phyloP scores from a whole-genome alignment of 2,888 invertebrate species.

The Drosophila subsilvestris region DNA sequence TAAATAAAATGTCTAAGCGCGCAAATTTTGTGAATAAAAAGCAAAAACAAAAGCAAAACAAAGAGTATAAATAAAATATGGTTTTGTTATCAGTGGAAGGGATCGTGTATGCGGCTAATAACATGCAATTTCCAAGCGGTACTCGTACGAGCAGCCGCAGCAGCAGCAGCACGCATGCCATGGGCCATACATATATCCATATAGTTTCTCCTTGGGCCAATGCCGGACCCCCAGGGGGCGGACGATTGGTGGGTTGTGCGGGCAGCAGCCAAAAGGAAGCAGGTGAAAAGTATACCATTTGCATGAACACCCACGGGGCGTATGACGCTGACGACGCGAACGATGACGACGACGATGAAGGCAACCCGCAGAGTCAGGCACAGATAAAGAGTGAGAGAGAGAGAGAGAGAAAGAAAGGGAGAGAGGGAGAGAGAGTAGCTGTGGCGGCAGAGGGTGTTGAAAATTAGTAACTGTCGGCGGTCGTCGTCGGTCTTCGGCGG shows the following conservation, averaged over 20 bases:
- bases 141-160: constrained; percentile 29
- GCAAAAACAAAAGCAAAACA: constrained; percentile 22
- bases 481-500: constrained; percentile 38
- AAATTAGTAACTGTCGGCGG: constrained; percentile 71
- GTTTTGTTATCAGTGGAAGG: constrained; percentile 73
- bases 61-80: constrained; percentile 70
- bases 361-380: constrained; percentile 56
- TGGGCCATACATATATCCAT: constrained; percentile 7
- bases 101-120: constrained; percentile 79
- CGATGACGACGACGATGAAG: constrained; percentile 62
- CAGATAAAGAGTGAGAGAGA: background rate
- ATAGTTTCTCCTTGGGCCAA: constrained; percentile 26
- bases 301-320: constrained; percentile 72
- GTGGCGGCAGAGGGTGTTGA: constrained; percentile 64
- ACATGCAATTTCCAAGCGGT: constrained; percentile 72
- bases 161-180: constrained; percentile 63
- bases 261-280: constrained; percentile 57
- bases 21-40: constrained; percentile 64
- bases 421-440: background rate
- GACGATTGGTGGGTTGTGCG: background rate
- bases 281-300: constrained; percentile 78
- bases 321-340: constrained; percentile 25
- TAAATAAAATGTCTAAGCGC: constrained; percentile 76
- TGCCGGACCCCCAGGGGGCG: background rate
- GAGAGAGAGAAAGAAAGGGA: constrained; percentile 19